Percentiles rank a stretch among this genome's conserved stretches.
These are phyloP conservation scores for Amblyjoppa fuscipennis DNA, from an alignment of 2,888 invertebrate genomes.

Conservation along the genomic window DNA sequence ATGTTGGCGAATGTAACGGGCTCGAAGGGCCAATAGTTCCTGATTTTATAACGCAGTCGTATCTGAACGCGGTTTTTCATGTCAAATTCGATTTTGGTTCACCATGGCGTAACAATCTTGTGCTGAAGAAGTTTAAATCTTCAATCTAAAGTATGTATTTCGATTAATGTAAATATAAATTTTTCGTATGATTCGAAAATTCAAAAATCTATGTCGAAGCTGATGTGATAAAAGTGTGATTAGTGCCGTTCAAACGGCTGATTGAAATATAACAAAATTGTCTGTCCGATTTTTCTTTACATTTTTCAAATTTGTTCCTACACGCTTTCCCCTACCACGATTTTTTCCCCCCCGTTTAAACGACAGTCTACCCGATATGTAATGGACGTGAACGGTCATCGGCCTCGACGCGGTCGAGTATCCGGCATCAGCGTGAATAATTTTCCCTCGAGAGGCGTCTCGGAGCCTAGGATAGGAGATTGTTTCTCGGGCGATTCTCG, in stretches of 20 bases:
- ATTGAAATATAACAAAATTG: background rate
- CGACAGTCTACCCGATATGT: slow-evolving; percentile 6
- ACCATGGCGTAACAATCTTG: background rate
- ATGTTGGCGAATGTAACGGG: background rate
- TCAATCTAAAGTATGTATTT: too few relatives aligned
- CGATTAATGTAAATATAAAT: too few relatives aligned
- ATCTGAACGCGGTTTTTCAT: background rate
- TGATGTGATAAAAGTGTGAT: too few relatives aligned
- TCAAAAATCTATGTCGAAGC: too few relatives aligned
- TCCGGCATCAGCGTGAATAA: slow-evolving; percentile 45
- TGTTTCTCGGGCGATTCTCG: slow-evolving; percentile 29
- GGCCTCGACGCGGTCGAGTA: slow-evolving; percentile 26
- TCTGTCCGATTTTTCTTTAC: background rate
- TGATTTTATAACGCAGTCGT: background rate
- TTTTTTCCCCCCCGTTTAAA: background rate
- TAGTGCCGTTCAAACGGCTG: too few relatives aligned
- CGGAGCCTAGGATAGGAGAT: background rate
- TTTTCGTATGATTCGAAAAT: too few relatives aligned
- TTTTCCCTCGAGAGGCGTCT: slow-evolving; percentile 38
- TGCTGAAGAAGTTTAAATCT: too few relatives aligned
- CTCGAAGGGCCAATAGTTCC: background rate
- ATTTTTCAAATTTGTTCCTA: background rate
- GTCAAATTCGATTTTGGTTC: background rate
- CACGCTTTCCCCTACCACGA: background rate
- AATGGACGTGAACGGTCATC: slow-evolving; percentile 38